Evolutionary conservation across 2,797 vertebrate genomes (phyloP).

Genomic region (Pseudomugil tenellus): DNA sequence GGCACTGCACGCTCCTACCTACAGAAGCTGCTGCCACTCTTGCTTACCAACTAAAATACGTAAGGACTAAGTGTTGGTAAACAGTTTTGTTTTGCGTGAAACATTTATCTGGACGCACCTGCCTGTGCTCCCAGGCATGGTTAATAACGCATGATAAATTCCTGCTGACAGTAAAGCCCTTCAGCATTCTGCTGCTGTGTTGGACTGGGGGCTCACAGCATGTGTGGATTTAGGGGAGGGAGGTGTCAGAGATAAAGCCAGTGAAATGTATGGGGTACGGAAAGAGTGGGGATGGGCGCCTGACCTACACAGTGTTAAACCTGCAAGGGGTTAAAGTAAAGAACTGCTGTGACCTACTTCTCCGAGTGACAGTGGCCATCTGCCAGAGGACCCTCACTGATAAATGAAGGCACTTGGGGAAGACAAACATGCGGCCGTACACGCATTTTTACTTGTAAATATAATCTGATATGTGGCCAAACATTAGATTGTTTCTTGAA

Average conservation of each 20-base stretch:
- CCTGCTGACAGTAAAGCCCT: slow-evolving; percentile 54
- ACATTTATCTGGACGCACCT: slow-evolving; percentile 30
- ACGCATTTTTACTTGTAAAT: slow-evolving; percentile 4
- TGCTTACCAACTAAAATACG: neutral
- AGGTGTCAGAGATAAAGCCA: slow-evolving; percentile 55
- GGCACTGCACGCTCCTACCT: too few relatives aligned
- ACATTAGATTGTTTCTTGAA: neutral
- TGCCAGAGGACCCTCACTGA: slow-evolving; percentile 36
- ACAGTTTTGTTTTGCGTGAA: neutral
- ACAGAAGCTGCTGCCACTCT: neutral
- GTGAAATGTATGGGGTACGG: slow-evolving; percentile 50
- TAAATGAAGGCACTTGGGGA: neutral
- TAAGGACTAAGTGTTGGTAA: neutral
- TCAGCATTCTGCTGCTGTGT: slow-evolving; percentile 45
- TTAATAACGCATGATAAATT: slow-evolving; percentile 54
- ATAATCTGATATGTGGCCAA: neutral
- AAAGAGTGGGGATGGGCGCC: slow-evolving; percentile 50
- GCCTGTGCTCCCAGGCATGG: slow-evolving; percentile 14
- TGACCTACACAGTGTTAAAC: slow-evolving; percentile 60
- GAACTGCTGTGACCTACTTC: slow-evolving; percentile 75
- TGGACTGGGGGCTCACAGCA: slow-evolving; percentile 31
- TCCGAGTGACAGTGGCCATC: slow-evolving; percentile 70
- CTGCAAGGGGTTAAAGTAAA: slow-evolving; percentile 66
- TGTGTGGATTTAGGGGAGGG: slow-evolving; percentile 59
- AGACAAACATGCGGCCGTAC: neutral